Conservation (phyloP, 2,888 invertebrate genomes). For the Oligia strigilis region DNA sequence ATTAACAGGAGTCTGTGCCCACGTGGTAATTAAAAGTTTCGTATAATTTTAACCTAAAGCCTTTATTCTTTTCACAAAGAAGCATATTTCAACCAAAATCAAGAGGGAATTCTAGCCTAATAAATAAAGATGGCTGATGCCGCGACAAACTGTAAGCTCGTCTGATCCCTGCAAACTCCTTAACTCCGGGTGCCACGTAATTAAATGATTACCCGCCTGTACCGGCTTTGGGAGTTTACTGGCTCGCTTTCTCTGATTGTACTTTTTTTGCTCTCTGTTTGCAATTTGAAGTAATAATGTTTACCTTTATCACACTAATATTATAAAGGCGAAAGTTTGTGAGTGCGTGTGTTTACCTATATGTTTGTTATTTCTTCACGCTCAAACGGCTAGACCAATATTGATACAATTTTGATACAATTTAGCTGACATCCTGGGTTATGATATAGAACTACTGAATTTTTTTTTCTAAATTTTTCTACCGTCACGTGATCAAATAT, state of each 20-base stretch:
- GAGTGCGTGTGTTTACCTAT: too few relatives aligned
- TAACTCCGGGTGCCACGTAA: conserved; percentile 77
- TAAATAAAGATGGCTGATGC: conserved; percentile 71
- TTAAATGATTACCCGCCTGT: conserved; percentile 81
- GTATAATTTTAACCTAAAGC: not conserved
- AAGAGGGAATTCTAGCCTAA: conserved; percentile 56
- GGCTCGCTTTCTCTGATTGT: conserved; percentile 39
- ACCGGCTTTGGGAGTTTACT: conserved; percentile 69
- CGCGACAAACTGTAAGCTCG: conserved; percentile 71
- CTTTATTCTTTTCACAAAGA: not conserved
- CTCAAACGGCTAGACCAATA: too few relatives aligned
- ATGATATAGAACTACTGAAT: too few relatives aligned
- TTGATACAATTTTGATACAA: too few relatives aligned
- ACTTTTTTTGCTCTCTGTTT: conserved; percentile 35
- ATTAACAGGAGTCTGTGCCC: not conserved
- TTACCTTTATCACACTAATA: not conserved
- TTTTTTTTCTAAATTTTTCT: too few relatives aligned
- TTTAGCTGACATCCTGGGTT: too few relatives aligned
- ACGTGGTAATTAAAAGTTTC: not conserved
- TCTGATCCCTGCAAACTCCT: conserved; percentile 77
- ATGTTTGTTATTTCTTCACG: too few relatives aligned
- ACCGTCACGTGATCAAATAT: too few relatives aligned
- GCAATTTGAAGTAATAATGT: conserved; percentile 12
- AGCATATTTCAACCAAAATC: conserved; percentile 25
- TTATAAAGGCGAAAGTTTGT: too few relatives aligned